Evolutionary conservation across 2,888 invertebrate genomes (phyloP), one percentile per base, ranked within the genome.

Genomic region (Lepidocyrtoides sp.): DNA sequence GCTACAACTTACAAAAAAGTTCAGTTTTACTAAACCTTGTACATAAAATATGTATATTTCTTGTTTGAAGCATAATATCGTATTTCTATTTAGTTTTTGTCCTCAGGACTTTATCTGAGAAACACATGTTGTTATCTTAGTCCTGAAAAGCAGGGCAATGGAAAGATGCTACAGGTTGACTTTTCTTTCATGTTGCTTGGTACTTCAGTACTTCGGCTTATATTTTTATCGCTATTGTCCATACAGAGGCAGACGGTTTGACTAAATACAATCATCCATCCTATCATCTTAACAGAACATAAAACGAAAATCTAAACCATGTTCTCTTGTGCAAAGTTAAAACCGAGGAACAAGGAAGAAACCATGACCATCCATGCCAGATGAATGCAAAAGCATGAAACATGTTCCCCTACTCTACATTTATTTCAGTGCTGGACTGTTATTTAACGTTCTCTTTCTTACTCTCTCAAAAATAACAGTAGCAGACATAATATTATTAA

Each of bases 161-260:
- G 23, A 77, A 51, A 41, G 84, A 75, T 89, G 75, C 36, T 89
- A 89, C 92, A 91, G 91, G 92, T 91, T 92, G 89, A 91, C 85
- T 89, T 17, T 79, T 77, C 69, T 41, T 23, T 60, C 29, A 57
- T 85, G 60, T 14, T 77, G 44, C 32, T 41, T 57, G 44, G 36
- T 5, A 8, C 4, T 5, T 5, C 36, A 36, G 36, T 5, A 8
- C 44, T 12, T 44, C 14, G 44, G 44, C 44, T 8, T 44, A 44
- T 63, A 77, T 60, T 63, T 57, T 54, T 17, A 60, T 60, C 85
- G 44, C 26, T 48, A 23, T 48, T 26, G 10, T 32, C 44, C 17
- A 72, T 41, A 72, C n/a, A 85, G 85, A 85, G 54, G 72, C 48
- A 57, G 72, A 57, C 75, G 75, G 77, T 77, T 29, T 86, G 60